Percentiles rank a stretch among this genome's conserved stretches.
Conservation (phyloP, 1,140 invertebrate genomes). For the Ceratitis capitata region DNA sequence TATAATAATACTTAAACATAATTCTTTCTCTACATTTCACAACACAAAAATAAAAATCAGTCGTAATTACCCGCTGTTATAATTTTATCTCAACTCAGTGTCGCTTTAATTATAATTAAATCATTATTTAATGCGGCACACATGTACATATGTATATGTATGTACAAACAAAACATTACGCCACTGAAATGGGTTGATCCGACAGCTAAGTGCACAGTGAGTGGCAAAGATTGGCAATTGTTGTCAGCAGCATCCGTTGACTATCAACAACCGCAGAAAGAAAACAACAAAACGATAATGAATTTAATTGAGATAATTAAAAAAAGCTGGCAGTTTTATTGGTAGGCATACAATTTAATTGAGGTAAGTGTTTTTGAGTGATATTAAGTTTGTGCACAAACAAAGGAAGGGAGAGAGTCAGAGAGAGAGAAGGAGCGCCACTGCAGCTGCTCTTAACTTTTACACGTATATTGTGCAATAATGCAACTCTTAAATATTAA, state of each 20-base stretch:
- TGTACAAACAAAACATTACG: neutral
- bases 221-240: conserved; percentile 21
- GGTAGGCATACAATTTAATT: neutral
- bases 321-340: neutral
- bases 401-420: neutral
- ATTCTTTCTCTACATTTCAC: too few species aligned
- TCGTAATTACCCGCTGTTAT: neutral
- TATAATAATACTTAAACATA: too few species aligned
- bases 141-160: neutral
- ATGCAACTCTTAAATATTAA: too few species aligned
- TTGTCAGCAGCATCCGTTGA: neutral
- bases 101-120: neutral
- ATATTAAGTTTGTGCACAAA: neutral
- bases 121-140: neutral
- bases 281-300: neutral
- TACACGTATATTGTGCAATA: too few species aligned
- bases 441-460: too few species aligned
- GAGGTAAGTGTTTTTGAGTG: neutral
- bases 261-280: neutral
- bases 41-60: too few species aligned
- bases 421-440: neutral
- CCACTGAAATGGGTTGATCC: neutral
- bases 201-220: conserved; percentile 5
- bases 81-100: neutral
- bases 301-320: conserved; percentile 22